phyloP scores from a whole-genome alignment of 1,140 invertebrate species.

The Hetaerina americana region DNA sequence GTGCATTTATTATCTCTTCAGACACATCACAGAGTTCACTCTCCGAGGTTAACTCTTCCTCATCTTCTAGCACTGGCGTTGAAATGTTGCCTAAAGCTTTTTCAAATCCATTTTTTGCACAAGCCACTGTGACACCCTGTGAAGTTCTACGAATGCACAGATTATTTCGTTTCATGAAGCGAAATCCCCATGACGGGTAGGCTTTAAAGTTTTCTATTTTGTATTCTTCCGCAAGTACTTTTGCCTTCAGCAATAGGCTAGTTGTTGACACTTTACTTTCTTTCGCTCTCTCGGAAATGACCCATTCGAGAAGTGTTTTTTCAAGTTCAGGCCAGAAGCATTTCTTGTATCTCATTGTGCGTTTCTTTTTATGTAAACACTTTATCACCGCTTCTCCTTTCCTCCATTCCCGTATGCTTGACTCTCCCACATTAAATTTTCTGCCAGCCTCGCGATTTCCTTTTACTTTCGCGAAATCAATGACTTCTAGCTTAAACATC shows the following conservation, averaged over 20 bases:
- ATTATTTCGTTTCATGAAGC: not conserved
- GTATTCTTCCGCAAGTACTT: not conserved
- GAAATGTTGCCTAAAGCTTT: too few species aligned
- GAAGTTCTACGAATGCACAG: not conserved
- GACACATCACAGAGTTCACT: too few species aligned
- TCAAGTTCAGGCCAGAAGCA: not conserved
- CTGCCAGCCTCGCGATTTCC: not conserved
- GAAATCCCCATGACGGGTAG: not conserved
- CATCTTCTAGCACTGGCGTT: too few species aligned
- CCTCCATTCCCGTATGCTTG: not conserved
- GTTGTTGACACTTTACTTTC: not conserved
- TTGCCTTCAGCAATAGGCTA: not conserved
- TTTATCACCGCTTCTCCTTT: not conserved
- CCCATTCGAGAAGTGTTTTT: not conserved
- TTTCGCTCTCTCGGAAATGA: not conserved
- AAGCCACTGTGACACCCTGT: too few species aligned
- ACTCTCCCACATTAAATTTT: not conserved
- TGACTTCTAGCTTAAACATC: not conserved
- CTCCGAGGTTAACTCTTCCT: too few species aligned
- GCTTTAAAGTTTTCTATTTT: not conserved
- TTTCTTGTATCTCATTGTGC: not conserved
- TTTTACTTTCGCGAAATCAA: not conserved
- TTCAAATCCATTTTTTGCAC: too few species aligned
- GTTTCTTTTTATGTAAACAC: not conserved
- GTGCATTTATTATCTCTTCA: too few species aligned